Evolutionary conservation across 1,140 invertebrate species (phyloP), one percentile per base, ranked within the genome.

Genomic region (Conopomorpha cramerella): DNA sequence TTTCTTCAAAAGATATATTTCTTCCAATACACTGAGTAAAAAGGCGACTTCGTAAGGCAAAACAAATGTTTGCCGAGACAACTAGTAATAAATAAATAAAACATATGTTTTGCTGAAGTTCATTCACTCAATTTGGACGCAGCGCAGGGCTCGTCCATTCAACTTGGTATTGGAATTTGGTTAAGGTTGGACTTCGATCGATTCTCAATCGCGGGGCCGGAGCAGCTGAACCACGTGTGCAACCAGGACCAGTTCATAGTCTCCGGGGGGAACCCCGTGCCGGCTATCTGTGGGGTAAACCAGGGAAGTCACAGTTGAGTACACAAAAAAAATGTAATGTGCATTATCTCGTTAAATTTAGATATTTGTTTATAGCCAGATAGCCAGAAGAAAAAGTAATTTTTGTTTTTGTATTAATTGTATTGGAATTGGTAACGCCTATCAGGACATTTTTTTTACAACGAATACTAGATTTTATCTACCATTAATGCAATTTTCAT

Each of bases 191-290:
- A 93, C 51, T 90, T 93, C 54, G 84, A 89, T 35, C 84, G 88
- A 37, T 91, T 94, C 49, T 81, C 79, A 3, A 81, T 83, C 38
- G 58, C 79, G 11, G 88, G 88, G 1, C 91, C 91, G 0, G 90
- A 92, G 49, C 77, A 79, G 1, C 62, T 78, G 1, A 90, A 91
- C 65, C 81, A 93, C 49, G 78, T 91, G 2, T 94, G 91, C 53
- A 86, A 88, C 39, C 88, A 89, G 43, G 91, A 93, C 55, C 89
- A 92, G 48, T 88, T 94, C 45, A 87, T 92, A 8, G 86, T 93
- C 1, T 91, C 90, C 1, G 91, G 90, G 3, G 88, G 89, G 1
- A 89, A 84, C 58, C 87, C 89, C 0, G 81, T 91, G 0, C 89
- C 91, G 4, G 82, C 84, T 0, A 91, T 93, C 40, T 94, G 91